These are phyloP conservation scores for Batillaria attramentaria DNA, from an alignment of 1,140 invertebrate species.

Conservation along the genomic window DNA sequence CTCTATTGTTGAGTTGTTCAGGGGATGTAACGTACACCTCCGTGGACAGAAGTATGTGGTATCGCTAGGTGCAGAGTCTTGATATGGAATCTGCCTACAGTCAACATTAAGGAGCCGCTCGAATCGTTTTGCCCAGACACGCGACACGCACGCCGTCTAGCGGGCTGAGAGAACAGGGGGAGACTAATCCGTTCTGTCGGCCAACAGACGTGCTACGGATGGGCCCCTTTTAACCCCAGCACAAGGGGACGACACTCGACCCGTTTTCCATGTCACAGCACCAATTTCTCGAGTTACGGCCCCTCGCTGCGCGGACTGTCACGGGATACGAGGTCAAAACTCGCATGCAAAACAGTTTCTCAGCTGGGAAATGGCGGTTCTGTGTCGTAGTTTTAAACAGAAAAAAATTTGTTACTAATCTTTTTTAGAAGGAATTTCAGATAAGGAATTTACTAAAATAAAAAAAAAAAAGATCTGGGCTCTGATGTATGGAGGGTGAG, in stretches of 20 bases:
- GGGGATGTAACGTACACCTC: too few species aligned
- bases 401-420: not conserved
- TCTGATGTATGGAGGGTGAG: too few species aligned
- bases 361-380: not conserved
- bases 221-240: not conserved
- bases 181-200: not conserved
- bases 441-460: not conserved
- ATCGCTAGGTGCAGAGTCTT: too few species aligned
- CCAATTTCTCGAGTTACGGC: conserved; percentile 13
- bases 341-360: not conserved
- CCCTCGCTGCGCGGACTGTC: not conserved
- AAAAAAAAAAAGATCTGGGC: not conserved
- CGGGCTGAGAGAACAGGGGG: not conserved
- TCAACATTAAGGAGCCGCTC: not conserved
- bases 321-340: not conserved
- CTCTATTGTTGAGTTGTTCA: not conserved
- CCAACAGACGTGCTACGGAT: not conserved
- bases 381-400: not conserved
- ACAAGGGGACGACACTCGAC: conserved; percentile 8
- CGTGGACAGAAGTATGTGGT: too few species aligned
- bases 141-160: not conserved
- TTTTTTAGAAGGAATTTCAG: not conserved
- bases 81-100: not conserved
- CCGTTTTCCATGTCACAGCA: not conserved
- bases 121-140: not conserved